Base-by-base conservation (phyloP, 2,797 vertebrate species). In the Columba guinea region DNA sequence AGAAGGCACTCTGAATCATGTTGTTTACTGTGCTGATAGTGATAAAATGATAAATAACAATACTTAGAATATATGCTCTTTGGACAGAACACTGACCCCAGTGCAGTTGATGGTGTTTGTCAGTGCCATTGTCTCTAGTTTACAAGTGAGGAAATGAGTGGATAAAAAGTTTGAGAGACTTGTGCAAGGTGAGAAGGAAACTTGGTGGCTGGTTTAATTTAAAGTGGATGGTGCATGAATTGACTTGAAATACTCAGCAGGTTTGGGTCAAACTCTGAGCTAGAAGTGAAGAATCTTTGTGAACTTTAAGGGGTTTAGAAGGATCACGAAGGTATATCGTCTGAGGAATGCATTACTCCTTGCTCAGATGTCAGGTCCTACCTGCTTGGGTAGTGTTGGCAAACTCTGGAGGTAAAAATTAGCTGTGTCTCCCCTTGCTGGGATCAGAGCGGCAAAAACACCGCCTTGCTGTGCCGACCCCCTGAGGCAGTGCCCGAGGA, bases 61-160 rank as follows among this genome's bases (percentile, higher is more conserved):
- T 51, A 14, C 37, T 73, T 69, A n/a, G n/a, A 22, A 37, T 52
- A 12, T 13, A 13, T 4, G 2, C 8, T 26, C 39, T 30, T 13
- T 17, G n/a, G 48, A 30, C 23, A 30, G n/a, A 64, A 23, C 7
- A 51, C 26, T 39, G 78, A 32, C 9, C 21, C 14, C 10, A 24
- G 15, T 1, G 3, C 21, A n/a, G 65, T 9, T 0, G 4, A 8
- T 22, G 10, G 8, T 67, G 26, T 18, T n/a, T 5, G 5, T n/a
- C 27, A 9, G 44, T 39, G 27, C 53, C 22, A 3, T 13, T 27
- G 17, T 12, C 22, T 77, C 28, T 37, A 12, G 59, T 71, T 23
- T 28, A 13, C 6, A 56, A 26, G 41, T 10, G 19, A 67, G 39
- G 30, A 79, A 78, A 68, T 1, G 4, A 67, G 34, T 1, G 26